These are phyloP conservation scores for Halocaridina rubra DNA, from an alignment of 2,888 invertebrate genomes.

Conservation along the genomic window DNA sequence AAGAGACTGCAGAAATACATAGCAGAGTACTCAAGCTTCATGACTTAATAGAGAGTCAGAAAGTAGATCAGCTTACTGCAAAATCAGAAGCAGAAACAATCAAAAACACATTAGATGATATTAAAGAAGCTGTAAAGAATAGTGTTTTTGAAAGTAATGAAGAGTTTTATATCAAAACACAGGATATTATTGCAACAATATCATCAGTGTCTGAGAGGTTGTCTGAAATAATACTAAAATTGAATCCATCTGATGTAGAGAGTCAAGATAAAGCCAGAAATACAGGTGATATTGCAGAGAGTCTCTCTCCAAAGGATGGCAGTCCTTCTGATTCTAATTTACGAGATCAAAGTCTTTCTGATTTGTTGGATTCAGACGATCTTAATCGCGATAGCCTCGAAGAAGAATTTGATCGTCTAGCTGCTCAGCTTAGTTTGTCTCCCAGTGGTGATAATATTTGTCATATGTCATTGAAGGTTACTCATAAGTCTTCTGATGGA, in stretches of 20 bases:
- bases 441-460: constrained; percentile 17
- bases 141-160: constrained; percentile 1
- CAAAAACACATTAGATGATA: constrained; percentile 40
- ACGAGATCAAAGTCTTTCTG: constrained; percentile 55
- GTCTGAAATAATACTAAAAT: constrained; percentile 30
- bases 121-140: constrained; percentile 44
- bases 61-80: constrained; percentile 37
- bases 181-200: constrained; percentile 47
- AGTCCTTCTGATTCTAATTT: constrained; percentile 50
- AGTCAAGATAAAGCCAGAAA: not conserved
- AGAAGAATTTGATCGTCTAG: constrained; percentile 60
- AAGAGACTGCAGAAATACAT: constrained; percentile 46
- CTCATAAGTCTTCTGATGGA: constrained; percentile 21
- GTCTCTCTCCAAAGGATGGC: constrained; percentile 36
- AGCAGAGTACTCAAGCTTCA: constrained; percentile 34
- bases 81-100: constrained; percentile 49
- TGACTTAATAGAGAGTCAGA: constrained; percentile 29
- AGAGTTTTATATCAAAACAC: constrained; percentile 13
- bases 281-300: constrained; percentile 48
- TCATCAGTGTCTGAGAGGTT: constrained; percentile 41
- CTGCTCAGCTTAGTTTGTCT: constrained; percentile 50
- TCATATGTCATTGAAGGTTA: constrained; percentile 4
- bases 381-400: constrained; percentile 59
- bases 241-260: constrained; percentile 18
- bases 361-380: constrained; percentile 61